Conservation (phyloP, 2,113 vertebrate genomes). For the Oreochromis spilurus region DNA sequence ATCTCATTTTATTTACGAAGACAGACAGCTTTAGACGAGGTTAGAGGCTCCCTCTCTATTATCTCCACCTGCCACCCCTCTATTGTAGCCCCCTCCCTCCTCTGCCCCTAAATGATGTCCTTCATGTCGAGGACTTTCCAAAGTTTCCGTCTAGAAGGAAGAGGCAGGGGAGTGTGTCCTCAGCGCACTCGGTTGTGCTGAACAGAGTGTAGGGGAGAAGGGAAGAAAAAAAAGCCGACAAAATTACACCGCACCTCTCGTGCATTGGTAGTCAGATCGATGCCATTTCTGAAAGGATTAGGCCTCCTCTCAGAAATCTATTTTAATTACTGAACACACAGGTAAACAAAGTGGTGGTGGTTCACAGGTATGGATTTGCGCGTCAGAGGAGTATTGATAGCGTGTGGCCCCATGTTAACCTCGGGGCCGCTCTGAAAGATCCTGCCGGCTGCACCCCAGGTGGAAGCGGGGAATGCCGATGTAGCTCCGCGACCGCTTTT, state of each 20-base stretch:
- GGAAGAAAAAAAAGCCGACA: background rate
- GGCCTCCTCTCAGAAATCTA: conserved; percentile 64
- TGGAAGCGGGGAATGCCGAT: conserved; percentile 7
- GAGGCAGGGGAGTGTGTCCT: background rate
- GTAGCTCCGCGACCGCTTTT: background rate
- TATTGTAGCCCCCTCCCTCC: background rate
- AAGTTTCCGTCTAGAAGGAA: conserved; percentile 48
- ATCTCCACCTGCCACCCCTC: conserved; percentile 56
- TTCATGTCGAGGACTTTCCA: conserved; percentile 62
- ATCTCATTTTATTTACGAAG: conserved; percentile 77
- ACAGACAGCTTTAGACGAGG: conserved; percentile 65
- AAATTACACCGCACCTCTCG: conserved; percentile 19
- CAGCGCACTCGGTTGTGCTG: background rate
- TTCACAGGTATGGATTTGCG: conserved; percentile 51
- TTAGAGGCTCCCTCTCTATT: conserved; percentile 67
- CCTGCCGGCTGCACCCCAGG: conserved; percentile 28
- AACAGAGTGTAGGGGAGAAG: background rate
- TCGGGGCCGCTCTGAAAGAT: conserved; percentile 6
- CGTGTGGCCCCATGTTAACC: conserved; percentile 59
- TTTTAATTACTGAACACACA: conserved; percentile 72
- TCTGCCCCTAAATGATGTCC: conserved; percentile 47
- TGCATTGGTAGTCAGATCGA: conserved; percentile 44
- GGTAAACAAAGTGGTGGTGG: conserved; percentile 63
- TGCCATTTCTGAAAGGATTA: conserved; percentile 70
- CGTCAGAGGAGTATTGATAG: conserved; percentile 55